Evolutionary conservation across 2,888 invertebrate species (phyloP).

Genomic region (Amphipoea oculea): DNA sequence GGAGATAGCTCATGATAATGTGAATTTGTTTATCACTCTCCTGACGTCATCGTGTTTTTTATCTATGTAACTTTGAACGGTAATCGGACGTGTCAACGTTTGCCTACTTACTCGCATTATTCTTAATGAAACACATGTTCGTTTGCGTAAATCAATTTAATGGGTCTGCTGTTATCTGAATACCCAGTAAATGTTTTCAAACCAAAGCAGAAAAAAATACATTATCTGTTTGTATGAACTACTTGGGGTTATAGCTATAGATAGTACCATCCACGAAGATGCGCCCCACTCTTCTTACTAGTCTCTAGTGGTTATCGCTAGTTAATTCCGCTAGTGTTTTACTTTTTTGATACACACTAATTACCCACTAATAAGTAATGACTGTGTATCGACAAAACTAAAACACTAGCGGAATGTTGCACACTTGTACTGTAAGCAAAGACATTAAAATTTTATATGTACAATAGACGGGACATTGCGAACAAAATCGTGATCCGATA

Average conservation of each 20-base stretch:
- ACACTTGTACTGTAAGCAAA: too few species aligned
- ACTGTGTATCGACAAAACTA: too few species aligned
- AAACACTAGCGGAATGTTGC: too few species aligned
- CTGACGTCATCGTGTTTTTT: conserved; percentile 51
- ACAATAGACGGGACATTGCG: too few species aligned
- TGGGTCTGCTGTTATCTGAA: conserved; percentile 29
- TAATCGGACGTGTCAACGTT: conserved; percentile 57
- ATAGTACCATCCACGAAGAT: too few species aligned
- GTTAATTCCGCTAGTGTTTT: too few species aligned
- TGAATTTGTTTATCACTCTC: conserved; percentile 53
- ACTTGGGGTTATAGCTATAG: not conserved
- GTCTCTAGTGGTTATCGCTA: too few species aligned
- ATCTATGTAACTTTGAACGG: conserved; percentile 37
- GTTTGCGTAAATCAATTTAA: conserved; percentile 38
- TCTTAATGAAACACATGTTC: conserved; percentile 48
- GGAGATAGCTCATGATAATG: conserved; percentile 61
- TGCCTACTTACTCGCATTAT: conserved; percentile 54
- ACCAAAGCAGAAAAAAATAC: not conserved
- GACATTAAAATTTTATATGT: too few species aligned
- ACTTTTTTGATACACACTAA: too few species aligned
- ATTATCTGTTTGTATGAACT: conserved; percentile 7
- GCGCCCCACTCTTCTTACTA: too few species aligned
- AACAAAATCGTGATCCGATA: too few species aligned
- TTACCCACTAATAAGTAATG: too few species aligned
- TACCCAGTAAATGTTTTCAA: conserved; percentile 15